phyloP scores from a whole-genome alignment of 2,113 vertebrate genomes.

The Phodopus roborovskii region DNA sequence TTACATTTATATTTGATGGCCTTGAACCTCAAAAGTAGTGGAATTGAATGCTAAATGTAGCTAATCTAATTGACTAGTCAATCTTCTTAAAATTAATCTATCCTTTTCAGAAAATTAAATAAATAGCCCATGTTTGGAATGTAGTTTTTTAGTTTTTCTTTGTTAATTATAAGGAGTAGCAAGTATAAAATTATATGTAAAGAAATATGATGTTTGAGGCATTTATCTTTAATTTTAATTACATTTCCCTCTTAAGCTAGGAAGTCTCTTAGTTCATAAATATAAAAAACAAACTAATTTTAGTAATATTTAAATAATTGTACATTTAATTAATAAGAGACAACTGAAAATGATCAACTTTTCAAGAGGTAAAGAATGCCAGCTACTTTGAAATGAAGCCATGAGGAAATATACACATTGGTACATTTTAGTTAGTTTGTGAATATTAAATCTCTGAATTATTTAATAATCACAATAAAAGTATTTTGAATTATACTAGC shows the following conservation, averaged over 20 bases:
- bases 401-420: neutral
- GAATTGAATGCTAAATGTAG: slow-evolving; percentile 48
- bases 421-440: neutral
- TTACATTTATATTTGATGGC: slow-evolving; percentile 74
- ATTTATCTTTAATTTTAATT: slow-evolving; percentile 20
- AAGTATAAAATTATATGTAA: neutral
- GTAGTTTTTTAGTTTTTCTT: slow-evolving; percentile 34
- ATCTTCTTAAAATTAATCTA: slow-evolving; percentile 41
- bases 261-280: slow-evolving; percentile 2
- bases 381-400: neutral
- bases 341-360: neutral
- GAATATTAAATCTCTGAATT: neutral
- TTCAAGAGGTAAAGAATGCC: neutral
- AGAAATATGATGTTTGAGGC: neutral
- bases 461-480: slow-evolving; percentile 49
- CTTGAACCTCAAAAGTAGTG: slow-evolving; percentile 10
- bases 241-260: slow-evolving; percentile 6
- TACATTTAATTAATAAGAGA: neutral
- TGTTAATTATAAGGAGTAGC: slow-evolving; percentile 37
- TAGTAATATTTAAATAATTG: slow-evolving; percentile 31
- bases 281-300: neutral
- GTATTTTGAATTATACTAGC: slow-evolving; percentile 12
- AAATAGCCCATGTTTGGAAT: slow-evolving; percentile 37
- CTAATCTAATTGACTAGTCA: slow-evolving; percentile 49
- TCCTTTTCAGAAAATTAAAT: slow-evolving; percentile 51